phyloP scores from a whole-genome alignment of 1,140 invertebrate species.

The Babylonia areolata region DNA sequence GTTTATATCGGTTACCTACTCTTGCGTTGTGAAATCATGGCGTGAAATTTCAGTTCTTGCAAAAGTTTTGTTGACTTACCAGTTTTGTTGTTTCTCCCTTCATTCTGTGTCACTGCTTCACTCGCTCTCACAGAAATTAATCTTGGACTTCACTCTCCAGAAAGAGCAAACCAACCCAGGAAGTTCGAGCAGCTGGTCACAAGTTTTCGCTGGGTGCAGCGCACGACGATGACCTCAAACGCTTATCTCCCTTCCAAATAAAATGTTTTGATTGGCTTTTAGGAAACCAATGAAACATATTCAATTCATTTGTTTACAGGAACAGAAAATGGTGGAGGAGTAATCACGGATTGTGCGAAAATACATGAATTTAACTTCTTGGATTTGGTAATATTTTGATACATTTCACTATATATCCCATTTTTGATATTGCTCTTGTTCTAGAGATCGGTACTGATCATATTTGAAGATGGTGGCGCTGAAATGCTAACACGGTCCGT shows the following conservation, averaged over 20 bases:
- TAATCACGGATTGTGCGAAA: background rate
- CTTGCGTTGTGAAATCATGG: too few relatives aligned
- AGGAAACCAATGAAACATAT: background rate
- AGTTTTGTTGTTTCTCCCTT: too few relatives aligned
- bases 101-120: too few relatives aligned
- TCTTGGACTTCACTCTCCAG: too few relatives aligned
- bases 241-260: background rate
- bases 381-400: background rate
- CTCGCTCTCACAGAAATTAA: too few relatives aligned
- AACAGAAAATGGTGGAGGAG: background rate
- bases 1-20: too few relatives aligned
- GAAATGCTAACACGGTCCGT: background rate
- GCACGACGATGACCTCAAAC: too few relatives aligned
- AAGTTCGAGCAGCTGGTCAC: background rate
- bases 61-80: too few relatives aligned
- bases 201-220: background rate
- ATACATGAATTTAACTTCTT: background rate
- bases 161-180: too few relatives aligned
- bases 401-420: background rate
- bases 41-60: too few relatives aligned
- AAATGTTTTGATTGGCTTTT: background rate
- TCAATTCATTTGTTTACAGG: conserved; percentile 10
- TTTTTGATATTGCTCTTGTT: background rate
- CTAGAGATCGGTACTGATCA: background rate
- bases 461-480: background rate